A percentile compares a stretch with the other conserved stretches of the same genome.
These are phyloP conservation scores for Notolabrus celidotus DNA, from an alignment of 2,797 vertebrate genomes.

Conservation along the genomic window DNA sequence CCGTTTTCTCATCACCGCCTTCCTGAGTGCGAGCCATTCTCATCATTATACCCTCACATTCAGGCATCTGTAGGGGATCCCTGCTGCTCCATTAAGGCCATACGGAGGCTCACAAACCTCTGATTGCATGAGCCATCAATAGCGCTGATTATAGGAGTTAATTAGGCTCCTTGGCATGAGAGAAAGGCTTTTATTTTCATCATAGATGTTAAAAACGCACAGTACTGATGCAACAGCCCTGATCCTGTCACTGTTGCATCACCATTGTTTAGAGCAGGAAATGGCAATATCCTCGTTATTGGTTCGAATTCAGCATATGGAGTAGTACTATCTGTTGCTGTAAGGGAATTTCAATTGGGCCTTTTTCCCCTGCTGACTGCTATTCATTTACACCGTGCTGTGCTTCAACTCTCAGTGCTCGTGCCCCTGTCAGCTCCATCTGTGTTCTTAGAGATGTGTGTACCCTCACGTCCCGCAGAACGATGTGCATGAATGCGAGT, in stretches of 20 bases:
- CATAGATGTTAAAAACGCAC: slow-evolving; percentile 45
- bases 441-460: slow-evolving; percentile 61
- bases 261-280: slow-evolving; percentile 38
- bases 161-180: slow-evolving; percentile 62
- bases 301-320: slow-evolving; percentile 37
- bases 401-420: slow-evolving; percentile 44
- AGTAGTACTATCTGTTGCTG: slow-evolving; percentile 42
- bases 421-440: slow-evolving; percentile 68
- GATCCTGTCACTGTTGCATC: slow-evolving; percentile 47
- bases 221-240: slow-evolving; percentile 51
- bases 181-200: slow-evolving; percentile 53
- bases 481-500: slow-evolving; percentile 22
- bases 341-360: slow-evolving; percentile 34
- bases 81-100: slow-evolving; percentile 72
- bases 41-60: slow-evolving; percentile 64
- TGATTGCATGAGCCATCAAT: slow-evolving; percentile 72
- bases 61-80: slow-evolving; percentile 61
- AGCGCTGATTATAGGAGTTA: slow-evolving; percentile 74
- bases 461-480: slow-evolving; percentile 58
- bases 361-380: slow-evolving; percentile 40
- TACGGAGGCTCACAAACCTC: slow-evolving; percentile 56
- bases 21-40: slow-evolving; percentile 61
- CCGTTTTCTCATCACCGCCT: slow-evolving; percentile 69
- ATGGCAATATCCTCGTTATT: slow-evolving; percentile 24
- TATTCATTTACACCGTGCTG: slow-evolving; percentile 56